Evolutionary conservation across 2,888 invertebrate species (phyloP).

Genomic region (Tetrapedia diversipes): DNA sequence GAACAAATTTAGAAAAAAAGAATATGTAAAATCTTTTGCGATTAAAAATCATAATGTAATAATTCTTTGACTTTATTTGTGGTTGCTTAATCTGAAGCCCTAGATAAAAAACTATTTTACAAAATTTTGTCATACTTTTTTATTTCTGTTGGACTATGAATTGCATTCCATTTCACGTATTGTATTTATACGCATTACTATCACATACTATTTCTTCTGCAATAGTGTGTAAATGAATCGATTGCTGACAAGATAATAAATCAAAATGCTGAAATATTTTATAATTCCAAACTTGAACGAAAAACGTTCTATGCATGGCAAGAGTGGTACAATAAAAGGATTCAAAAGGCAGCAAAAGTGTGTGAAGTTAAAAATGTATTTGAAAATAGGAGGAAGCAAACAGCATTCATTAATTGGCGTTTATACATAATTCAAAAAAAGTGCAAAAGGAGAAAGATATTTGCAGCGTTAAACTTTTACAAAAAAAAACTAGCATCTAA

Average conservation of each 20-base stretch:
- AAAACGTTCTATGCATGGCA: constrained; percentile 54
- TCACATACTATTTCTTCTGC: constrained; percentile 24
- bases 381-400: constrained; percentile 36
- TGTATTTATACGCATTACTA: not conserved
- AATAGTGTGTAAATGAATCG: constrained; percentile 42
- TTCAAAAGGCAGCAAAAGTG: constrained; percentile 18
- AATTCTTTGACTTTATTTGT: too few relatives aligned
- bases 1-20: too few relatives aligned
- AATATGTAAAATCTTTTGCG: too few relatives aligned
- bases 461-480: constrained; percentile 47
- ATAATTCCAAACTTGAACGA: constrained; percentile 31
- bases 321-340: constrained; percentile 29
- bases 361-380: constrained; percentile 30
- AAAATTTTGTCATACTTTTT: too few relatives aligned
- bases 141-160: too few relatives aligned
- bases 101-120: too few relatives aligned
- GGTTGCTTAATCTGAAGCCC: too few relatives aligned
- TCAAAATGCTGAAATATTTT: constrained; percentile 38
- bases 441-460: constrained; percentile 58
- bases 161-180: too few relatives aligned
- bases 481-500: constrained; percentile 42
- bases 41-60: too few relatives aligned
- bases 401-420: constrained; percentile 57
- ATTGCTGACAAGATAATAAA: constrained; percentile 19
- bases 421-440: constrained; percentile 64